Conservation (phyloP, 2,888 invertebrate genomes). For the Drosophila anceps region DNA sequence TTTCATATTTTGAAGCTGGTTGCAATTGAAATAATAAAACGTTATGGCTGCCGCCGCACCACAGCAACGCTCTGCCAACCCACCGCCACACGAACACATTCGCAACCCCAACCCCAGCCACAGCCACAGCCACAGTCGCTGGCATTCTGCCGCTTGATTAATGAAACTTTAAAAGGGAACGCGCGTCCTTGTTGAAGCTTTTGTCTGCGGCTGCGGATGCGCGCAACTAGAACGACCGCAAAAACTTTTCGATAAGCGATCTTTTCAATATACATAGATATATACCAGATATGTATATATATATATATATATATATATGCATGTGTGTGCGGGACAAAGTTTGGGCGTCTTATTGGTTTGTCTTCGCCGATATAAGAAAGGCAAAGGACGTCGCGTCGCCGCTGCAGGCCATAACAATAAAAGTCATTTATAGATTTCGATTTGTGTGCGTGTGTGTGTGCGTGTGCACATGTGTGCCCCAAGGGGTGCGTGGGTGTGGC, state of each 20-base stretch:
- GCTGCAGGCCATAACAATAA: constrained; percentile 79
- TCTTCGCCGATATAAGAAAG: constrained; percentile 37
- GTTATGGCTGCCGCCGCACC: constrained; percentile 25
- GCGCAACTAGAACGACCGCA: constrained; percentile 69
- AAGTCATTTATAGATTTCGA: constrained; percentile 82
- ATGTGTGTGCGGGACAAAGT: constrained; percentile 49
- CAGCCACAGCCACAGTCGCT: neutral
- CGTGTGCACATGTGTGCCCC: constrained; percentile 37
- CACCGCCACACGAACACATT: neutral
- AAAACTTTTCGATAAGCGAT: constrained; percentile 72
- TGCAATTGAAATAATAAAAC: constrained; percentile 80
- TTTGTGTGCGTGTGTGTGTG: constrained; percentile 50
- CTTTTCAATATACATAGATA: constrained; percentile 53
- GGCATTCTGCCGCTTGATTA: constrained; percentile 60
- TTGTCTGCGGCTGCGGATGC: constrained; percentile 52
- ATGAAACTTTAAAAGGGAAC: constrained; percentile 77
- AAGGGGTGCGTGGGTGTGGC: constrained; percentile 10
- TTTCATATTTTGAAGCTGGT: constrained; percentile 71
- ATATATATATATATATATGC: constrained; percentile 11
- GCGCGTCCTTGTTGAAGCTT: constrained; percentile 51
- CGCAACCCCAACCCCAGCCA: neutral
- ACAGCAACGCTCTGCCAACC: constrained; percentile 1
- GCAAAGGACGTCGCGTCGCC: constrained; percentile 34
- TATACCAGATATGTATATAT: no score
- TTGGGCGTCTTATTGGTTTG: constrained; percentile 65